Base-by-base conservation (phyloP, 2,888 invertebrate species). In the Drymonia ruficornis region DNA sequence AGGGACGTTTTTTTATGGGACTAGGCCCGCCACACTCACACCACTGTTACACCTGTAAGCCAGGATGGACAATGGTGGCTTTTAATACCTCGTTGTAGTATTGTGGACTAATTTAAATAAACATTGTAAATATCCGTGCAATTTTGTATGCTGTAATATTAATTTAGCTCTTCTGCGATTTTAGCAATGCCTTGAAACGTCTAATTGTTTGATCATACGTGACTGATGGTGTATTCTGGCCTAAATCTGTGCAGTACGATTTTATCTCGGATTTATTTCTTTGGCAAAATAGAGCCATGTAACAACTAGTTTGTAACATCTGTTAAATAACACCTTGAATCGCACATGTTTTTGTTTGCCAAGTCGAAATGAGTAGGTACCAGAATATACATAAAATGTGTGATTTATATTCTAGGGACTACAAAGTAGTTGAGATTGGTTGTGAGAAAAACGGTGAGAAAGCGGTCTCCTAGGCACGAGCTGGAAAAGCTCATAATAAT, bases 181-280 rank as follows among this genome's bases (percentile, higher is more conserved):
- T 46, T 45, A 46, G 34, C 19, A 59, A 55, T 51, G 18, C 71
- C 72, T 74, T 74, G 67, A 63, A 42, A 55, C 55, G 71, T 59
- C 77, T 62, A 61, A 56, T 58, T 67, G 67, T 75, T 75, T 67
- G 70, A 70, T 59, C 61, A 65, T 45, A 48, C 48, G 53, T 74
- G 77, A 77, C 59, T 59, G 76, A 72, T 70, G 65, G 52, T 44
- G 38, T 40, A 48, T 49, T 59, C 55, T 66, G 66, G 63, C 62
- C 67, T 53, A 63, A 53, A 65, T 74, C 62, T 65, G 43, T 54
- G 29, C 49, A 47, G 34, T 53, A 61, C 36, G 28, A 47, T 11
- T 31, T 29, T 31, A 16, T 15, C 29, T 40, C 2, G 13, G 13
- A 46, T 6, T 43, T 19, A 18, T 43, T 19, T 31, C 12, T 43